Conservation (phyloP, 2,888 invertebrate species). For the Pocota personata region DNA sequence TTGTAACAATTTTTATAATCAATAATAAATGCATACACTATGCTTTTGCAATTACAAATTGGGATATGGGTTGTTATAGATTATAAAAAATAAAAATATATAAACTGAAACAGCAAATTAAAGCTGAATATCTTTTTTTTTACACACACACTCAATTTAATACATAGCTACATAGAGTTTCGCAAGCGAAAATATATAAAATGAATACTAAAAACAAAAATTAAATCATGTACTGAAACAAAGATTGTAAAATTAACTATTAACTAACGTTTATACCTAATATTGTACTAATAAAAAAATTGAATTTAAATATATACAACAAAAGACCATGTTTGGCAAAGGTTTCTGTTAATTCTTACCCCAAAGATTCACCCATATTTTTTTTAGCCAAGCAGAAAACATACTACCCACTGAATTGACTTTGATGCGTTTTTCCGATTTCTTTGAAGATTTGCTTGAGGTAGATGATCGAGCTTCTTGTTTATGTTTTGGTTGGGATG, state of each 20-base stretch:
- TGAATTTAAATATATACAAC: constrained; percentile 57
- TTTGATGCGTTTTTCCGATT: not conserved
- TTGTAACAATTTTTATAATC: constrained; percentile 18
- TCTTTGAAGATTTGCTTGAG: not conserved
- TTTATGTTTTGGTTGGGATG: not conserved
- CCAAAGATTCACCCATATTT: not conserved
- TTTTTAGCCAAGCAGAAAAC: constrained; percentile 15
- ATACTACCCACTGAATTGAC: not conserved
- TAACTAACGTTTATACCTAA: constrained; percentile 70
- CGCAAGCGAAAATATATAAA: constrained; percentile 57
- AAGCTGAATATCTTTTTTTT: constrained; percentile 52
- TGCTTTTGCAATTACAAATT: constrained; percentile 62
- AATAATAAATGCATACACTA: constrained; percentile 35
- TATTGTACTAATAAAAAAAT: constrained; percentile 66
- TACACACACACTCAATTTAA: constrained; percentile 40
- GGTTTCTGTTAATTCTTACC: not conserved
- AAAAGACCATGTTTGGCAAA: constrained; percentile 5
- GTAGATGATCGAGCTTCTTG: not conserved
- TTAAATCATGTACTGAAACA: constrained; percentile 69
- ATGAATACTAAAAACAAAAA: constrained; percentile 41
- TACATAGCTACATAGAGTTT: constrained; percentile 39
- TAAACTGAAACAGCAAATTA: constrained; percentile 35
- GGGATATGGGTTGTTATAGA: constrained; percentile 70
- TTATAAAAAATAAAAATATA: constrained; percentile 26
- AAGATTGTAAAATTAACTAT: constrained; percentile 64